Evolutionary conservation across 2,888 invertebrate genomes (phyloP), one percentile per base, ranked within the genome.

Genomic region (Zootermopsis nevadensis): DNA sequence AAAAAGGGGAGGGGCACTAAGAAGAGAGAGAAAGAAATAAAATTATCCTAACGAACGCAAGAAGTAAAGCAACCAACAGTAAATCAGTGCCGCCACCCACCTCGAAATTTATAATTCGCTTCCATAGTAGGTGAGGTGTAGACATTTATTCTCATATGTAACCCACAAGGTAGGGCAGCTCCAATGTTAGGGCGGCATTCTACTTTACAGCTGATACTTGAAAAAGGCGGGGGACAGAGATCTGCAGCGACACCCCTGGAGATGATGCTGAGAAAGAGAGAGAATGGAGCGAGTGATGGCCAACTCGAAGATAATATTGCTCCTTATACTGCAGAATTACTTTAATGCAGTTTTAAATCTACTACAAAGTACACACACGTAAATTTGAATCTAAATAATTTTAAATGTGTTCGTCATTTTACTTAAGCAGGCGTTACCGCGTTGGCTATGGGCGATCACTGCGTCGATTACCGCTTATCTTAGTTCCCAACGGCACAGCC

Each of bases 41-140:
- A 79, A 66, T 79, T 66, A 79, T 35, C 79, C 66, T 79, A 79
- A 79, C 79, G 79, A 79, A 79, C 66, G 79, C 3, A 38, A 31
- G 33, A 69, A 69, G 33, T 69, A 55, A 77, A 31, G 35, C 79
- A 38, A 38, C 60, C 79, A 55, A 19, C n/a, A 66, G 35, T 79
- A 79, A 79, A 79, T 79, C 79, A 79, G 38, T 35, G 38, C 66
- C 38, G 79, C 79, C 79, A 79, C 79, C 79, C 79, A 79, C 79
- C 66, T 60, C 38, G 66, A 79, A 79, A 79, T 79, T 66, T 79
- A 79, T 79, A 79, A 79, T 79, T 79, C 66, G 79, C 66, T 79
- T 66, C 66, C 66, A 79, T 79, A 66, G 66, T 79, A 79, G 79
- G 27, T 66, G 79, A 79, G 79, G 35, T 60, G 66, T 38, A 66